These are phyloP conservation scores for Aspidoscelis tigris DNA, from an alignment of 2,113 vertebrate species.

Conservation along the genomic window DNA sequence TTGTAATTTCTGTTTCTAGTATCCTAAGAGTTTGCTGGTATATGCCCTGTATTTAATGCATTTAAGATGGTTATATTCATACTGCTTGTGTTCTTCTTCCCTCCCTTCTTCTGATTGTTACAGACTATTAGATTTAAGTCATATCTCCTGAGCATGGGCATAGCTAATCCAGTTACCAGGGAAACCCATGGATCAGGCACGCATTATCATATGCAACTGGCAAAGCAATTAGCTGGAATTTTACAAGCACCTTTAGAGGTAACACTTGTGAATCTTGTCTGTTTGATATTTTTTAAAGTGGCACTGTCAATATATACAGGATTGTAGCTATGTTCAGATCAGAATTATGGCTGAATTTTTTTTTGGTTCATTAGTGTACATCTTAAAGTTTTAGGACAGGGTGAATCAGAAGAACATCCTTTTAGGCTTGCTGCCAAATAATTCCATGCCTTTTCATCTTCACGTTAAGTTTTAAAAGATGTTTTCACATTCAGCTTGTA, in stretches of 20 bases:
- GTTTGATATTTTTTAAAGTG: neutral
- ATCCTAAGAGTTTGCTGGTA: neutral
- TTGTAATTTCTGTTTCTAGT: neutral
- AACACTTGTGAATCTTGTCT: slow-evolving; percentile 21
- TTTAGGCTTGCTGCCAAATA: neutral
- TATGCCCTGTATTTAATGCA: neutral
- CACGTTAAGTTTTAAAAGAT: neutral
- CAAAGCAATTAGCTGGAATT: slow-evolving; percentile 92
- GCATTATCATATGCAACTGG: slow-evolving; percentile 95
- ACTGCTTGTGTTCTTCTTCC: neutral
- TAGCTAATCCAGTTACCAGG: slow-evolving; percentile 94
- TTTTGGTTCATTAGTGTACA: neutral
- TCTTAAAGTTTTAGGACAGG: neutral
- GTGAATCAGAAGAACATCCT: neutral
- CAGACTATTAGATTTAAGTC: slow-evolving; percentile 97
- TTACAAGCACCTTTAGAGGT: slow-evolving; percentile 92
- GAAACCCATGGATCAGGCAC: slow-evolving; percentile 95
- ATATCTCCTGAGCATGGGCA: slow-evolving; percentile 97
- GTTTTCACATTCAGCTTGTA: neutral
- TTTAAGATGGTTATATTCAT: neutral
- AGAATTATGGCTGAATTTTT: neutral
- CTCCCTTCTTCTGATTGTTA: slow-evolving; percentile 17
- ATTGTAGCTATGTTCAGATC: neutral
- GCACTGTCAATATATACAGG: neutral
- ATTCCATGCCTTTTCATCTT: too few species aligned